phyloP scores from a whole-genome alignment of 2,888 invertebrate genomes.

The Theristus sp. region DNA sequence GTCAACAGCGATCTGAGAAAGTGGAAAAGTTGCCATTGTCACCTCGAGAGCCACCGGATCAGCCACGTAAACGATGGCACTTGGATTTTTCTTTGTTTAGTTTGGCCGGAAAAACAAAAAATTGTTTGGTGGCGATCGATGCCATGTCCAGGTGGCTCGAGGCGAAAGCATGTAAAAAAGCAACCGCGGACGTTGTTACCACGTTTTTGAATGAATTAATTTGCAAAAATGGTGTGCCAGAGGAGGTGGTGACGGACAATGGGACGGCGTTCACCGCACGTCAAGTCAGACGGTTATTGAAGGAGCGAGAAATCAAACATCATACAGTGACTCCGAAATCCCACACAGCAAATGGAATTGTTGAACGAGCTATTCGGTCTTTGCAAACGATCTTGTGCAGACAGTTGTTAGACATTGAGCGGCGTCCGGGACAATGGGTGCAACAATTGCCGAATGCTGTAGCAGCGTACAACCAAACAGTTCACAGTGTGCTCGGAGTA shows the following conservation, averaged over 20 bases:
- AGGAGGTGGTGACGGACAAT: not conserved
- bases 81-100: not conserved
- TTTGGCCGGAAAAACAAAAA: not conserved
- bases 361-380: not conserved
- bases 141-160: not conserved
- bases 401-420: not conserved
- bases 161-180: not conserved
- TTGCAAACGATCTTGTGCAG: not conserved
- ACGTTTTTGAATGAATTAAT: not conserved
- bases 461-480: not conserved
- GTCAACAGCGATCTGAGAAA: not conserved
- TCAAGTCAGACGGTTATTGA: not conserved
- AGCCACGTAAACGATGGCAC: not conserved
- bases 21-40: not conserved
- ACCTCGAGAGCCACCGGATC: not conserved
- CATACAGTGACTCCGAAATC: not conserved
- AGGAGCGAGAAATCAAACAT: not conserved
- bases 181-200: not conserved
- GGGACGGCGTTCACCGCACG: not conserved
- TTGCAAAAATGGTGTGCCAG: not conserved
- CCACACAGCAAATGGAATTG: not conserved
- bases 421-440: not conserved
- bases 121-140: not conserved
- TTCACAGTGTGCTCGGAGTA: not conserved
- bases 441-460: not conserved